Evolutionary conservation across 2,113 vertebrate genomes (phyloP).

Genomic region (Scolopax mira): DNA sequence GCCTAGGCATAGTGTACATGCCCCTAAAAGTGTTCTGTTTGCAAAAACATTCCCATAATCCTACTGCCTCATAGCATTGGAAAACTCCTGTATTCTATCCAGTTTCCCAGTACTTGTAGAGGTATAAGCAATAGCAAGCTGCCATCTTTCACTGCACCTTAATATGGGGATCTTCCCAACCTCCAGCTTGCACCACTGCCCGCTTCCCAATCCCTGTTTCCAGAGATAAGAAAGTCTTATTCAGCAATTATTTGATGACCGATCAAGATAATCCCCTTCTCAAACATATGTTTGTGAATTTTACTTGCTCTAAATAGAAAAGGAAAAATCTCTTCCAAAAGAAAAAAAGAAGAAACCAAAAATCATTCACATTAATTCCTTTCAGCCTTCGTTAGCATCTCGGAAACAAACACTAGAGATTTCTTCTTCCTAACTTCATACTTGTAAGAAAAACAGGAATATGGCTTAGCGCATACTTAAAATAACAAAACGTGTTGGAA

Average conservation of each 20-base stretch:
- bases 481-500: slow-evolving; percentile 15
- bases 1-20: accelerated
- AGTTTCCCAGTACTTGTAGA: neutral
- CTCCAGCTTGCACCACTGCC: neutral
- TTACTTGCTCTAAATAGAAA: neutral
- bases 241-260: neutral
- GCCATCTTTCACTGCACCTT: neutral
- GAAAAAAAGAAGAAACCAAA: neutral
- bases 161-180: neutral
- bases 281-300: neutral
- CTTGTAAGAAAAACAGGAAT: slow-evolving; percentile 7
- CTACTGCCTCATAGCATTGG: neutral
- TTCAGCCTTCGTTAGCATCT: neutral
- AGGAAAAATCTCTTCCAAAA: neutral
- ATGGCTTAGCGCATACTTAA: neutral
- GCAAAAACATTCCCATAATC: neutral
- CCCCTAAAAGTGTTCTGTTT: neutral
- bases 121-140: neutral
- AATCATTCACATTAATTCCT: neutral
- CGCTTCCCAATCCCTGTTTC: neutral
- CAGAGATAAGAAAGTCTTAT: neutral
- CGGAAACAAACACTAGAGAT: neutral
- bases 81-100: neutral
- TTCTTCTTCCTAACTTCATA: neutral
- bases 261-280: neutral